Percentiles rank a stretch among this genome's conserved stretches.
Evolutionary conservation across 2,113 vertebrate species (phyloP).

Genomic region (Cichladusa arquata): DNA sequence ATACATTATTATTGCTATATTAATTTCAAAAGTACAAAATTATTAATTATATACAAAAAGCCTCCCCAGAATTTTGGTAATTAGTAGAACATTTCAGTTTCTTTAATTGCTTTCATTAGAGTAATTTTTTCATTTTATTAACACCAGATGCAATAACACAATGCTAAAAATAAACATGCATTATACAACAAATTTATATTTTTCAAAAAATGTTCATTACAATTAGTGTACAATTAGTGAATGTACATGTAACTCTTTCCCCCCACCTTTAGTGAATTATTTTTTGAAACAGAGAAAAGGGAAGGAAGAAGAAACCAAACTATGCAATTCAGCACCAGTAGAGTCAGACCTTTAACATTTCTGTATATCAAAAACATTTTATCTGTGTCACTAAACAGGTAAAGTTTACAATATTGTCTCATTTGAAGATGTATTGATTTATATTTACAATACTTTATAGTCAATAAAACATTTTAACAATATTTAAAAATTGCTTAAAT

Average conservation of each 20-base stretch:
- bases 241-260: constrained; percentile 40
- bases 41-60: constrained; percentile 10
- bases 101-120: constrained; percentile 64
- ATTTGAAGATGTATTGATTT: constrained; percentile 67
- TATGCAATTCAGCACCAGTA: constrained; percentile 81
- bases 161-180: constrained; percentile 79
- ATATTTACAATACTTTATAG: constrained; percentile 77
- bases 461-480: constrained; percentile 73
- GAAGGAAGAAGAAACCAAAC: constrained; percentile 67
- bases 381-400: constrained; percentile 68
- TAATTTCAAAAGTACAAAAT: constrained; percentile 32
- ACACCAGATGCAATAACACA: constrained; percentile 73
- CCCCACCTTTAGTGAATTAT: constrained; percentile 60
- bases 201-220: constrained; percentile 65
- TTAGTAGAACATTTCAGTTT: constrained; percentile 47
- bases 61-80: constrained; percentile 43
- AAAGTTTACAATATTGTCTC: constrained; percentile 68
- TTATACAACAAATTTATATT: constrained; percentile 68
- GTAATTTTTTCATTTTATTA: constrained; percentile 75
- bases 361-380: constrained; percentile 76
- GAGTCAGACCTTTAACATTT: constrained; percentile 74
- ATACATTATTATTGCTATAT: constrained; percentile 37
- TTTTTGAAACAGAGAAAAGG: constrained; percentile 63
- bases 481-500: constrained; percentile 78
- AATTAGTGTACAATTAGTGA: constrained; percentile 63